A percentile compares a stretch with the other conserved stretches of the same genome.
These are phyloP conservation scores for Clistopyga incitator DNA, from an alignment of 2,888 invertebrate genomes.

Conservation along the genomic window DNA sequence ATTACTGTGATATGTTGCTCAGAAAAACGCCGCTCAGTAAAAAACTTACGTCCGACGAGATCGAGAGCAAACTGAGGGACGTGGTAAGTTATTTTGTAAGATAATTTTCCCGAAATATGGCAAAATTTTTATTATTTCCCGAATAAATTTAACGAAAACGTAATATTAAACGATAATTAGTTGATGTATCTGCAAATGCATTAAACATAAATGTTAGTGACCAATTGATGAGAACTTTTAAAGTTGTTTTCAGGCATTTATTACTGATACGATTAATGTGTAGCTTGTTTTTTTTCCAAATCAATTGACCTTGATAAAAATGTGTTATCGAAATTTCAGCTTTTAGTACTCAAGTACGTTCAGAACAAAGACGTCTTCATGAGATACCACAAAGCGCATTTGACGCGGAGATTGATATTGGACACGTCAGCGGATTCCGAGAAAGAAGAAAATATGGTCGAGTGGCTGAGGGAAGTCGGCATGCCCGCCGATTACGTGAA, in stretches of 20 bases:
- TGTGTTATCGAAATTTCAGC: conserved; percentile 79
- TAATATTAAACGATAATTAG: too few species aligned
- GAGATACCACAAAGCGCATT: conserved; percentile 99
- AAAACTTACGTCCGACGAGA: conserved; percentile 97
- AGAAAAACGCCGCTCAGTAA: conserved; percentile 98
- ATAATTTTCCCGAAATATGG: too few species aligned
- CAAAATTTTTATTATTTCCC: too few species aligned
- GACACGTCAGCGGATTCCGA: conserved; percentile 99
- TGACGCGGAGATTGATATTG: conserved; percentile 97
- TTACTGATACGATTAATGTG: too few species aligned
- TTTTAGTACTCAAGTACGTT: conserved; percentile 99
- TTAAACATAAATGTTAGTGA: too few species aligned
- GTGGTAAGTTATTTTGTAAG: conserved; percentile 86
- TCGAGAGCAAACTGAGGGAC: conserved; percentile 96
- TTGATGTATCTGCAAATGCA: too few species aligned
- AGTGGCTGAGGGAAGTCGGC: conserved; percentile 98
- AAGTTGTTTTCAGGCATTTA: too few species aligned
- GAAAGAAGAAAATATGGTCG: conserved; percentile 99
- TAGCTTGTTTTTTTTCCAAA: conserved; percentile 39
- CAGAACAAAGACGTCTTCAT: conserved; percentile 99
- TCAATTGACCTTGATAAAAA: conserved; percentile 18
- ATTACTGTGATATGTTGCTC: conserved; percentile 99
- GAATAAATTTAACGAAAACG: too few species aligned
- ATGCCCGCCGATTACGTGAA: conserved; percentile 99
- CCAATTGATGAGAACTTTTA: too few species aligned